phyloP scores from a whole-genome alignment of 2,888 invertebrate genomes.

The Amiota mariae region DNA sequence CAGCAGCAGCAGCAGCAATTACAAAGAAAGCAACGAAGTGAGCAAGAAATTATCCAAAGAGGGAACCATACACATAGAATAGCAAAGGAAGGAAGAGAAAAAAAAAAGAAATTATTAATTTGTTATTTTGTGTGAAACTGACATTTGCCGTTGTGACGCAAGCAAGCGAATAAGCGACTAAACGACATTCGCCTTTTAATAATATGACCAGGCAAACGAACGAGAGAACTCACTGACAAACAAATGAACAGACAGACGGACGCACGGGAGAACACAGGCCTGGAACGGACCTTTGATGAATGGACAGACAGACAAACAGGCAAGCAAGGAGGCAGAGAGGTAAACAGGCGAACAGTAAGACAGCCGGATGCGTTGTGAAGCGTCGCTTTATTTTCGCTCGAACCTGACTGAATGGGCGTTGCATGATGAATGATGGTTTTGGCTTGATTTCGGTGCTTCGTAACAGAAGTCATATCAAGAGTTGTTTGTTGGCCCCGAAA shows the following conservation, averaged over 20 bases:
- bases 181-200: conserved; percentile 26
- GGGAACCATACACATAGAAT: neutral
- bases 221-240: neutral
- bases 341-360: conserved; percentile 18
- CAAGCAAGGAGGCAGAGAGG: conserved; percentile 34
- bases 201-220: conserved; percentile 13
- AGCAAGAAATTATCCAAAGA: conserved; percentile 4
- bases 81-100: neutral
- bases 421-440: conserved; percentile 27
- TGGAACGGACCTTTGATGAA: conserved; percentile 35
- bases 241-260: conserved; percentile 23
- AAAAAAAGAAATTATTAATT: conserved; percentile 23
- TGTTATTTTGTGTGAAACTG: conserved; percentile 29
- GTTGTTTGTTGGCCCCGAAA: neutral
- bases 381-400: neutral
- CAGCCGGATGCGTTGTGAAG: conserved; percentile 31
- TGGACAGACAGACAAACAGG: conserved; percentile 32
- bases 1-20: neutral
- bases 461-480: conserved; percentile 15
- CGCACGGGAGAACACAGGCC: conserved; percentile 22
- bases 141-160: conserved; percentile 38
- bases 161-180: conserved; percentile 24
- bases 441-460: conserved; percentile 17
- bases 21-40: neutral
- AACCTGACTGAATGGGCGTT: conserved; percentile 18